phyloP scores from a whole-genome alignment of 2,888 invertebrate species.

The Ecliptopera silaceata region DNA sequence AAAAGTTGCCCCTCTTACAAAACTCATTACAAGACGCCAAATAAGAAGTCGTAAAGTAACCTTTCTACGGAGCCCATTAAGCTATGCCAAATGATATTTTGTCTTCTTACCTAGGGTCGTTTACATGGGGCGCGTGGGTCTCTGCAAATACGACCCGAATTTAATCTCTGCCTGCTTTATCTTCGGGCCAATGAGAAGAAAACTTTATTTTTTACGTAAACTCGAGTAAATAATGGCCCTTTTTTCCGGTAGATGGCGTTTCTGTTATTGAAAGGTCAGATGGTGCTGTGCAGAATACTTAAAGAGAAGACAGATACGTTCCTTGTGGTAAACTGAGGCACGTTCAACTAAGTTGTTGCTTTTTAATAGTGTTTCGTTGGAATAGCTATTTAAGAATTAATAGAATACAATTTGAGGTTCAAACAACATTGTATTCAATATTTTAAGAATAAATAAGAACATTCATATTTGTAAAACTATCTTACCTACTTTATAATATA shows the following conservation, averaged over 20 bases:
- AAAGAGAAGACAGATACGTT: conserved; percentile 45
- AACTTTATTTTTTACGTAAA: conserved; percentile 79
- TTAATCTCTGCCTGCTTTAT: conserved; percentile 77
- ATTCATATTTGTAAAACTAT: too few species aligned
- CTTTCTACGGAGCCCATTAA: conserved; percentile 72
- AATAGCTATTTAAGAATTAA: too few species aligned
- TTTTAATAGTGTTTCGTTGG: neutral
- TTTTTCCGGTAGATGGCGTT: conserved; percentile 61
- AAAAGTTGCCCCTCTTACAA: conserved; percentile 61
- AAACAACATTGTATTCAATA: too few species aligned
- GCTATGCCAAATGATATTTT: conserved; percentile 79
- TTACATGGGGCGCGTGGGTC: conserved; percentile 66
- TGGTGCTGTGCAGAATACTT: conserved; percentile 66
- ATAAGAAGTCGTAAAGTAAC: conserved; percentile 78
- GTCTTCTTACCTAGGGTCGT: conserved; percentile 66
- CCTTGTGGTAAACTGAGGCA: conserved; percentile 33
- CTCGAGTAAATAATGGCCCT: conserved; percentile 72
- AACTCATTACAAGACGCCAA: conserved; percentile 78
- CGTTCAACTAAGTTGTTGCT: conserved; percentile 24
- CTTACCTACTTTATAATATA: too few species aligned
- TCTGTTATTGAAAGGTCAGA: conserved; percentile 68
- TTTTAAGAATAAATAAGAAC: too few species aligned
- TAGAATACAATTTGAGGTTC: too few species aligned
- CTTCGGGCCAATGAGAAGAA: conserved; percentile 72
- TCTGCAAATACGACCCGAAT: conserved; percentile 72